Conservation (phyloP, 2,888 invertebrate genomes). For the Drosophila neonasuta region DNA sequence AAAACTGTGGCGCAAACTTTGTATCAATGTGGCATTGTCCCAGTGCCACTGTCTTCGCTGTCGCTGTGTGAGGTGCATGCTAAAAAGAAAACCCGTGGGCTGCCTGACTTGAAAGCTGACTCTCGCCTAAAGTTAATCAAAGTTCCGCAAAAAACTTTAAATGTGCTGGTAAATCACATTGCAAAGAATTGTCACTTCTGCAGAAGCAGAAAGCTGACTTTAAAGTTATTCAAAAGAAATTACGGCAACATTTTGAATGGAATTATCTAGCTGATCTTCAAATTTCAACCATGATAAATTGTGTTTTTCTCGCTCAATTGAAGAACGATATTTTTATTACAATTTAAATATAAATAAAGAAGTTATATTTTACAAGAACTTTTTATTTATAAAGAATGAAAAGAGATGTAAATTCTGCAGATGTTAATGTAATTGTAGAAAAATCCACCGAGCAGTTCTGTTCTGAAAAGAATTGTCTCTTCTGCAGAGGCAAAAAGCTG, state of each 20-base stretch:
- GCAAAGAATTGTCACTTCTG: neutral
- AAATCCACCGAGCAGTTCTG: too few relatives aligned
- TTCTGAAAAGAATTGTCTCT: neutral
- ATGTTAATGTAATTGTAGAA: too few relatives aligned
- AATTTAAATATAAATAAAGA: too few relatives aligned
- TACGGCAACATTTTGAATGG: neutral
- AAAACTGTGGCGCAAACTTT: slow-evolving; percentile 41
- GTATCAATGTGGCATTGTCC: slow-evolving; percentile 1
- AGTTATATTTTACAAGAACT: too few relatives aligned
- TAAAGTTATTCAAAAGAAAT: neutral
- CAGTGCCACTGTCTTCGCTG: neutral
- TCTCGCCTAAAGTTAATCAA: slow-evolving; percentile 35
- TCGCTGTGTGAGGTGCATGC: slow-evolving; percentile 8
- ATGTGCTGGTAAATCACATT: slow-evolving; percentile 4
- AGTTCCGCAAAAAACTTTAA: slow-evolving; percentile 29
- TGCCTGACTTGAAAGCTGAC: slow-evolving; percentile 13
- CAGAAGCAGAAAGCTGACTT: neutral
- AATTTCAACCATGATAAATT: neutral
- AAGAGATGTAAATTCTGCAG: too few relatives aligned
- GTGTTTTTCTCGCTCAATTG: neutral
- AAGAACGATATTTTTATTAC: too few relatives aligned
- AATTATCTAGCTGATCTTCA: neutral
- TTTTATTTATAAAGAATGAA: too few relatives aligned
- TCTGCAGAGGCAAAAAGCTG: neutral
- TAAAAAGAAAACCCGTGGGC: slow-evolving; percentile 24